These are phyloP conservation scores for Pangasius djambal DNA, from an alignment of 2,797 vertebrate species.

Conservation along the genomic window DNA sequence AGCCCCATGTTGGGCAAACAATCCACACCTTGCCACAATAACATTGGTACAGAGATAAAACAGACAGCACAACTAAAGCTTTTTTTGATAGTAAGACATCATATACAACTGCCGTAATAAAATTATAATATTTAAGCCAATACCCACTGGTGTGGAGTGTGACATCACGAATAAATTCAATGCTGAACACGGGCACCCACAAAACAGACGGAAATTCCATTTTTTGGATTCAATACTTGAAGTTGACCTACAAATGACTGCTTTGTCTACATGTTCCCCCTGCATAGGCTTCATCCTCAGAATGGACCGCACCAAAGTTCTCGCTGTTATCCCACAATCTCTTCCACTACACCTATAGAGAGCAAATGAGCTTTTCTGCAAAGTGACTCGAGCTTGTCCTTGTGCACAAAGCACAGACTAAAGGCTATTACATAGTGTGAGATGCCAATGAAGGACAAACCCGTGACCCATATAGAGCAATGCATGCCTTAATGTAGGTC, in stretches of 20 bases:
- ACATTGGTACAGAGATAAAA: neutral
- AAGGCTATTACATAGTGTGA: conserved; percentile 25
- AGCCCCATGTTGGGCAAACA: neutral
- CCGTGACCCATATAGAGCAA: conserved; percentile 27
- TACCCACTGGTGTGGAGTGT: neutral
- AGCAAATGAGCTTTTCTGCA: conserved; percentile 2
- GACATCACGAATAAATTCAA: neutral
- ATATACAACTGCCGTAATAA: neutral
- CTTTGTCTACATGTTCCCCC: neutral
- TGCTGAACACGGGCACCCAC: neutral
- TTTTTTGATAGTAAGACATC: too few species aligned
- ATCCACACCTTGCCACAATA: neutral
- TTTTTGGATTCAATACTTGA: neutral
- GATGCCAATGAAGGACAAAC: conserved; percentile 42
- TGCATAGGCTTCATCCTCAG: neutral
- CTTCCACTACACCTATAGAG: neutral
- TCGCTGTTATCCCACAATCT: neutral
- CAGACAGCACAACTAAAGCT: neutral
- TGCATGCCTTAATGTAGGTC: conserved; percentile 29
- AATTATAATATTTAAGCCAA: neutral
- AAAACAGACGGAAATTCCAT: neutral
- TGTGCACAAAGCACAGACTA: conserved; percentile 16
- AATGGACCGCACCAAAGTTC: neutral
- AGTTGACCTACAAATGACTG: neutral
- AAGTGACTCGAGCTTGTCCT: conserved; percentile 1